A percentile compares a stretch with the other conserved stretches of the same genome.
These are phyloP conservation scores for Lepus americanus DNA, from an alignment of 2,113 vertebrate species.

Conservation along the genomic window DNA sequence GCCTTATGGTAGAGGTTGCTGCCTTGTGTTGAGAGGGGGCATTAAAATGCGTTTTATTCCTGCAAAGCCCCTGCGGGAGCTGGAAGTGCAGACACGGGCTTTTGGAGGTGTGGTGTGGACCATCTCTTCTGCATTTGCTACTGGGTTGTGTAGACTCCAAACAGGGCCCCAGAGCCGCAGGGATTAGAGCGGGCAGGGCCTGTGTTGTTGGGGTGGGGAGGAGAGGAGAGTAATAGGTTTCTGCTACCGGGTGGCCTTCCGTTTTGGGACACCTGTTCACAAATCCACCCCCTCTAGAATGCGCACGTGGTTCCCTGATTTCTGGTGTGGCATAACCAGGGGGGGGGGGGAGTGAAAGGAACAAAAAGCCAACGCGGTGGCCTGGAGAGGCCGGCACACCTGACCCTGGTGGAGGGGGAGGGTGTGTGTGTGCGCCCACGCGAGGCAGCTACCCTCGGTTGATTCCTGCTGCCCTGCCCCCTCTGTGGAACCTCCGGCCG, in stretches of 20 bases:
- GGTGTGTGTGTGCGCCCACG: slow-evolving; percentile 81
- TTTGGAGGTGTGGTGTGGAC: neutral
- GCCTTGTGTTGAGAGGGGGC: neutral
- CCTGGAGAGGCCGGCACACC: neutral
- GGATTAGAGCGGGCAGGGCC: neutral
- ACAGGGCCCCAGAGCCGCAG: neutral
- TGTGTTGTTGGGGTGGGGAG: neutral
- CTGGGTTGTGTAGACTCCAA: neutral
- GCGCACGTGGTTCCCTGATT: neutral
- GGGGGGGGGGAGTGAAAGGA: slow-evolving; percentile 58
- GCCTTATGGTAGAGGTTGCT: slow-evolving; percentile 30
- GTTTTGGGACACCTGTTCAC: slow-evolving; percentile 37
- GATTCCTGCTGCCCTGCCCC: slow-evolving; percentile 78
- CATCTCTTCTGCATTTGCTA: slow-evolving; percentile 43
- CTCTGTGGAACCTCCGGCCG: neutral
- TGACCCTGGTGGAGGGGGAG: slow-evolving; percentile 78
- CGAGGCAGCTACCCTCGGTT: slow-evolving; percentile 78
- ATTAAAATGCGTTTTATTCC: neutral
- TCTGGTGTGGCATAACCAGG: neutral
- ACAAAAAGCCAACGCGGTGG: neutral
- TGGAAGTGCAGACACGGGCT: neutral
- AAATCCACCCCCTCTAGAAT: neutral
- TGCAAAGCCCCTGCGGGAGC: slow-evolving; percentile 16
- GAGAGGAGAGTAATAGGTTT: slow-evolving; percentile 14
- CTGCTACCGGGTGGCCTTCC: neutral